Base-by-base conservation (phyloP, 2,888 invertebrate species). In the Orthosia incerta region DNA sequence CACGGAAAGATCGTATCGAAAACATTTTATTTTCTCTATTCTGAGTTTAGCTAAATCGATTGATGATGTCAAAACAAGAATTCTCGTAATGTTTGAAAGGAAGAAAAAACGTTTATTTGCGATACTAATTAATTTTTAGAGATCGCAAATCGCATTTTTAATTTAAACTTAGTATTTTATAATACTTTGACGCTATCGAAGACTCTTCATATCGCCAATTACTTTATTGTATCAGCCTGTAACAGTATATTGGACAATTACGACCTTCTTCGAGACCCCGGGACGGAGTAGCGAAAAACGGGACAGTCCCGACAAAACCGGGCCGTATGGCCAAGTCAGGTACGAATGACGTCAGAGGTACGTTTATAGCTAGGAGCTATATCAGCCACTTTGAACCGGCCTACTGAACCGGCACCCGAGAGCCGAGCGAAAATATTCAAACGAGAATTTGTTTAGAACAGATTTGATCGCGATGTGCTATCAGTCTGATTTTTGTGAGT, bases 301-400 rank as follows among this genome's bases (percentile, higher is more conserved):
- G 45, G 45, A 60, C 20, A 20, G 45, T 60, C 45, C 15, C 20
- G 45, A 45, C 45, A 12, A 20, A 60, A 60, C 15, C 45, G 1
- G 15, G 20, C 20, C 1, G 9, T 60, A 45, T 60, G 60, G 45
- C 16, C 53, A 65, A 55, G 76, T 71, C 74, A 67, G 71, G 67
- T 45, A 65, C 23, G 74, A 64, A 56, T 89, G 89, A 90, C 89
- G 91, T 90, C 90, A 90, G 63, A 60, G 66, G 73, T 82, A 85
- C 84, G 84, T 79, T 89, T 88, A 89, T 91, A 91, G 88, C 86
- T 71, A 75, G 74, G 64, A 74, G 84, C 83, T 88, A 88, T 86
- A 86, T 80, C 83, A 85, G 86, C 81, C 88, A 84, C 92, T 92
- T 92, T 92, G 92, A 92, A 90, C 85, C 91, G 89, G 85, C 83